phyloP scores from a whole-genome alignment of 2,888 invertebrate genomes.

The Cerastis leucographa region DNA sequence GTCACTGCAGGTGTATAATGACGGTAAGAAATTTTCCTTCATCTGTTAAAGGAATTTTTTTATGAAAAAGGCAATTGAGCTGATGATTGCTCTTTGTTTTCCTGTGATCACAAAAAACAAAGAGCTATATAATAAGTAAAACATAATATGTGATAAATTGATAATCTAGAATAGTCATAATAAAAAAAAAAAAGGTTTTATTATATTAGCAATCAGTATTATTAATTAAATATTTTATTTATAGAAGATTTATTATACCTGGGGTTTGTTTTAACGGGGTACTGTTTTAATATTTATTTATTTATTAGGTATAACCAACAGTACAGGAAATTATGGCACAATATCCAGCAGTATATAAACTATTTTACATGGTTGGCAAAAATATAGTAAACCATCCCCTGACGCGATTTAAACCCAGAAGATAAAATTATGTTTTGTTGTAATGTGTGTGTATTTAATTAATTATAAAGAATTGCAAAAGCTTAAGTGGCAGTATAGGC shows the following conservation, averaged over 20 bases:
- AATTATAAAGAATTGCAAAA: neutral
- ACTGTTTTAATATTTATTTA: no score
- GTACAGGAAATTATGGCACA: no score
- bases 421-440: neutral
- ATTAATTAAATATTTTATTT: neutral
- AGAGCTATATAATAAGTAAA: no score
- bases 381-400: neutral
- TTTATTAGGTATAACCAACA: no score
- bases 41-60: conserved; percentile 4
- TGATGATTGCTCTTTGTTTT: neutral
- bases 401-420: neutral
- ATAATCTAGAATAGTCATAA: neutral
- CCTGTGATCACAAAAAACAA: no score
- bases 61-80: conserved; percentile 1
- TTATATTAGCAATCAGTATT: neutral
- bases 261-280: neutral
- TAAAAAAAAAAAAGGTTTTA: neutral
- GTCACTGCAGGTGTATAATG: conserved; percentile 64
- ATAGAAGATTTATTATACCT: neutral
- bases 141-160: neutral
- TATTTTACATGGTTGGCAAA: neutral
- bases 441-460: neutral
- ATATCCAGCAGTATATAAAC: neutral
- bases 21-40: conserved; percentile 10
- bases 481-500: neutral